Conservation (phyloP, 2,888 invertebrate genomes). For the Micoletzkya japonica region DNA sequence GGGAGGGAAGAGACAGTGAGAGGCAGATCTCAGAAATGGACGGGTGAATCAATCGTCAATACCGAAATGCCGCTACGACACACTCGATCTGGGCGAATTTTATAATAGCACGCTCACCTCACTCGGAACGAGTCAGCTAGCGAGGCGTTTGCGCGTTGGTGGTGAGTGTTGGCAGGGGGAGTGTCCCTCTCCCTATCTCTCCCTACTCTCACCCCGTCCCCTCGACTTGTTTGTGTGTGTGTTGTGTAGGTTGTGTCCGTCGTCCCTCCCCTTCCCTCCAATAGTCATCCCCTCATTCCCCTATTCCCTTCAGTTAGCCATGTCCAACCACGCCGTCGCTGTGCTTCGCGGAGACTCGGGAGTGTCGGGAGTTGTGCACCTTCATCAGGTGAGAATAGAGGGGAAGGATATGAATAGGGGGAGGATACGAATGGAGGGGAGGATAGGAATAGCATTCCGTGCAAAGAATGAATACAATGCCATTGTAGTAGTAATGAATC, state of each 20-base stretch:
- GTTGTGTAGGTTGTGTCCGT: constrained; percentile 10
- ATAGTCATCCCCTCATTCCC: not conserved
- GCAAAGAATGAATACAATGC: no score
- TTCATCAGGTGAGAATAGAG: constrained; percentile 54
- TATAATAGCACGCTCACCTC: no score
- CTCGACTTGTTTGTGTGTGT: not conserved
- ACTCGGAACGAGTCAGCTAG: no score
- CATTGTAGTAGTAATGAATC: no score
- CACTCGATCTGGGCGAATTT: no score
- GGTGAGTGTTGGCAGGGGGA: not conserved
- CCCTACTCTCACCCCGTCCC: constrained; percentile 7
- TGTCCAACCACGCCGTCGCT: constrained; percentile 56
- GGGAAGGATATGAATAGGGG: no score
- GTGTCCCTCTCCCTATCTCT: not conserved
- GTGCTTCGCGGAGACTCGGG: constrained; percentile 50
- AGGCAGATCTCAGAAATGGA: not conserved
- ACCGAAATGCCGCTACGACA: no score
- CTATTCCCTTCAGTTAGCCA: constrained; percentile 17
- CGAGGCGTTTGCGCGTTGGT: not conserved
- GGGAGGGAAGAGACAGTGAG: not conserved
- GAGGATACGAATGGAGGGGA: no score
- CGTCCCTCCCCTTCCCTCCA: not conserved
- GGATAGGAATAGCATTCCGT: no score
- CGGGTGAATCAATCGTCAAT: not conserved
- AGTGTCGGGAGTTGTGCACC: constrained; percentile 52